Base-by-base conservation (phyloP, 2,888 invertebrate species). In the Orchestes rusci region DNA sequence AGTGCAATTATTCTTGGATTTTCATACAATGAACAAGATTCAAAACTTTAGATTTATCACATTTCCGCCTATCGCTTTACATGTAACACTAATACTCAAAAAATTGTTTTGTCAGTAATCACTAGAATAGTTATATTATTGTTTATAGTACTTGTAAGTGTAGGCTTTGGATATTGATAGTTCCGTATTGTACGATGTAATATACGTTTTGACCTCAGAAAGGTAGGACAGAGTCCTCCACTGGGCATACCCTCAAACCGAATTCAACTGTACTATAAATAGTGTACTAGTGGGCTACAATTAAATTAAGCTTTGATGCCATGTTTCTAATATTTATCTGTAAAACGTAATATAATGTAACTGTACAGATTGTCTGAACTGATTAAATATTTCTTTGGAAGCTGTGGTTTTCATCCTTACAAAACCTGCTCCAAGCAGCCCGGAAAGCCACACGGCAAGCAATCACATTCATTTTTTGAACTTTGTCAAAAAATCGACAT, bases 351-450 rank as follows among this genome's bases (percentile, higher is more conserved):
- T 61, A 63, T 63, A 65, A 68, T 49, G 48, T 66, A 67, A 66
- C 62, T 70, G 68, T 70, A 70, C 68, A 69, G 69, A 67, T 67
- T 69, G 68, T 69, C 69, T 69, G 68, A 69, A 68, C 67, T 69
- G 69, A 70, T 69, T 69, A 69, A 70, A 70, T 66, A 68, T 67
- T 67, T 66, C 67, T 69, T 70, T 69, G 66, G 66, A 69, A 64
- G 59, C 23, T 10, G 23, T 7, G 7, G 10, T 5, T 23, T 23
- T 23, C n/a, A n/a, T n/a, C n/a, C 31, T 30, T 10, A 15, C 31
- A 30, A 30, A 30, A 12, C 8, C 12, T 30, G n/a, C n/a, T n/a
- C n/a, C n/a, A n/a, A n/a, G n/a, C n/a, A n/a, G n/a, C n/a, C n/a
- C n/a, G n/a, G n/a, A n/a, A n/a, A n/a, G n/a, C n/a, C n/a, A n/a